phyloP scores from a whole-genome alignment of 2,888 invertebrate genomes.

The Hirtodrosophila confusa region DNA sequence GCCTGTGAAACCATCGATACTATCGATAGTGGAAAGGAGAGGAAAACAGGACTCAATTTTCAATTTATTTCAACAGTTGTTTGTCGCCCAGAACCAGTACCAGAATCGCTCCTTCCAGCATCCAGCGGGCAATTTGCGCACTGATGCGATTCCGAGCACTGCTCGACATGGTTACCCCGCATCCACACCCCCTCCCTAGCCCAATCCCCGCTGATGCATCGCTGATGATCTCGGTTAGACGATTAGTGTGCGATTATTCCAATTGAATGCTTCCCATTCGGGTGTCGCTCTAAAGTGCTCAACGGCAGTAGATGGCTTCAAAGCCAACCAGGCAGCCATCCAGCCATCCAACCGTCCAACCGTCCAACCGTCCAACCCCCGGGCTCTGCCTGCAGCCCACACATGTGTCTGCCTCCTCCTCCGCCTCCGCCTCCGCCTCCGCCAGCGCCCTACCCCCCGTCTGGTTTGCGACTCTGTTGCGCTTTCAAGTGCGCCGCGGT shows the following conservation, averaged over 20 bases:
- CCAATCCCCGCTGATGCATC: constrained; percentile 21
- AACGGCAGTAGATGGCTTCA: constrained; percentile 39
- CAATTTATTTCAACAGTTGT: constrained; percentile 65
- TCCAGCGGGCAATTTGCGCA: constrained; percentile 24
- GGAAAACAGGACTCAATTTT: constrained; percentile 10
- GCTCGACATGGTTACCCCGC: constrained; percentile 17
- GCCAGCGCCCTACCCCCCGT: not conserved
- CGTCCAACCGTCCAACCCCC: constrained; percentile 21
- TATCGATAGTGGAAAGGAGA: no score
- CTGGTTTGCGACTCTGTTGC: constrained; percentile 49
- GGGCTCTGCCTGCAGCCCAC: not conserved
- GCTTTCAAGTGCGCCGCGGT: constrained; percentile 81
- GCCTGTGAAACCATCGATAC: no score
- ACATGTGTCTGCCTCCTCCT: not conserved
- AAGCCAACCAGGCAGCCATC: constrained; percentile 21
- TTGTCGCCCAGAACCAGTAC: constrained; percentile 2
- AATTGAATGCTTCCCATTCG: constrained; percentile 72
- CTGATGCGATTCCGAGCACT: constrained; percentile 44
- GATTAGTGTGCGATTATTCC: constrained; percentile 82
- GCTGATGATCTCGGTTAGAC: constrained; percentile 61
- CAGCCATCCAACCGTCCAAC: constrained; percentile 23
- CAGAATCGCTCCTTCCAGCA: constrained; percentile 8
- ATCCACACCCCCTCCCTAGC: no score
- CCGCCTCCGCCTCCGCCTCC: not conserved
- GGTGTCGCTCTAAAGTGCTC: constrained; percentile 81